Percentiles rank a stretch among this genome's conserved stretches.
Evolutionary conservation across 1,140 invertebrate genomes (phyloP).

Genomic region (Phenacoccus solenopsis): DNA sequence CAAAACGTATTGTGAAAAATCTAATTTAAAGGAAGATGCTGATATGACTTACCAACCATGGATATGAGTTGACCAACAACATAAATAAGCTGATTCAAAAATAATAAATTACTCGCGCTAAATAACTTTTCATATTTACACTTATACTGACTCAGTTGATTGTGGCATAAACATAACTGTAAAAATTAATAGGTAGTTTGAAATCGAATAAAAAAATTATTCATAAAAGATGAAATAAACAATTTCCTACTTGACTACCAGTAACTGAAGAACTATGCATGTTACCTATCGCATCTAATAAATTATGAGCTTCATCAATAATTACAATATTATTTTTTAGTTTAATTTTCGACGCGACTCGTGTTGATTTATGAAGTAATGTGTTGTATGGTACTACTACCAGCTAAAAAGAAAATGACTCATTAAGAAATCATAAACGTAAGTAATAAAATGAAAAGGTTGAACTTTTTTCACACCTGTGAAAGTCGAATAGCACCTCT

Average conservation of each 20-base stretch:
- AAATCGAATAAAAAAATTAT: neutral
- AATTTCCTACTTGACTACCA: constrained; percentile 42
- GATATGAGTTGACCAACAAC: constrained; percentile 62
- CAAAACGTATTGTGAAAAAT: neutral
- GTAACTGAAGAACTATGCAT: constrained; percentile 67
- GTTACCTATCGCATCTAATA: constrained; percentile 77
- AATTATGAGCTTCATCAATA: constrained; percentile 95
- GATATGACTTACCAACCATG: constrained; percentile 40
- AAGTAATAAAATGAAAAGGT: neutral
- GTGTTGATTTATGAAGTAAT: constrained; percentile 72
- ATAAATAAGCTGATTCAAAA: constrained; percentile 75
- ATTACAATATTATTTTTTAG: constrained; percentile 76
- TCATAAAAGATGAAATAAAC: constrained; percentile 1
- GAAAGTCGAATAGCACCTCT: constrained; percentile 64
- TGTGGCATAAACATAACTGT: constrained; percentile 42
- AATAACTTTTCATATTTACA: constrained; percentile 61
- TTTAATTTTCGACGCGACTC: constrained; percentile 70
- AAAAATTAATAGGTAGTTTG: constrained; percentile 19
- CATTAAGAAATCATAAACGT: constrained; percentile 12
- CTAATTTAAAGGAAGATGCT: neutral
- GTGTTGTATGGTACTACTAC: constrained; percentile 76
- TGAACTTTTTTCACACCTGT: constrained; percentile 45
- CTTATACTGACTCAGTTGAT: constrained; percentile 65
- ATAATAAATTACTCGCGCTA: constrained; percentile 67
- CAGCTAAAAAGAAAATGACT: constrained; percentile 34